Evolutionary conservation across 2,888 invertebrate species (phyloP), one percentile per base, ranked within the genome.

Genomic region (Siphlonurus alternatus): DNA sequence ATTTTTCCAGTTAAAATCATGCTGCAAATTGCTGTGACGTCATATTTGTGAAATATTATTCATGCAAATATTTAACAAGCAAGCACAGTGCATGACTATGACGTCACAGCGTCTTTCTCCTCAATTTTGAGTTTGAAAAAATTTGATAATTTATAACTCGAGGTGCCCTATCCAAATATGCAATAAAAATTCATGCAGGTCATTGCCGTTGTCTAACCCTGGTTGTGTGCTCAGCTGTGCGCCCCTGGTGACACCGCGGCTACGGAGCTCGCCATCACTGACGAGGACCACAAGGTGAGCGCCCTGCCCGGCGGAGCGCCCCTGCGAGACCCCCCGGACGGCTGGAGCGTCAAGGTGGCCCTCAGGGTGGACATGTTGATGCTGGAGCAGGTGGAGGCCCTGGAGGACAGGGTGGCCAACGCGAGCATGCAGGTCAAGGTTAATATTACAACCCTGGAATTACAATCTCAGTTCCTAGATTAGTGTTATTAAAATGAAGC

Each of bases 371-470:
- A 95, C 73, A 78, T 89, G 70, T 83, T 87, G 53, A 75, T 93
- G 1, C 73, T 93, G 7, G 86, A 88, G 70, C 89, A 90, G 76
- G 86, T 94, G 66, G 93, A 93, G 72, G 86, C 86, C 0, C 76
- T 94, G 63, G 94, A 94, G 72, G 94, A 94, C 74, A 89, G 93
- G 68, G 89, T 92, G 2, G 87, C 87, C 0, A 88, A 87, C 63
- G 92, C 91, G 0, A 89, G 90, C 25, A 89, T 94, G 90, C 93
- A 93, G 73, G 82, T 91, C 56, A 94, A 94, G 71, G 78, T 74
- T n/a, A n/a, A n/a, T n/a, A 66, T 61, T 67, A 53, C 23, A 53
- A 23, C 59, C n/a, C 7, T 18, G 22, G 20, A 3, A 7, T 18
- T 20, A 7, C 3, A 7, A 5, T 5, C 59, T 56, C 7, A 5